Conservation (phyloP, 2,113 vertebrate genomes). For the Gavia stellata region DNA sequence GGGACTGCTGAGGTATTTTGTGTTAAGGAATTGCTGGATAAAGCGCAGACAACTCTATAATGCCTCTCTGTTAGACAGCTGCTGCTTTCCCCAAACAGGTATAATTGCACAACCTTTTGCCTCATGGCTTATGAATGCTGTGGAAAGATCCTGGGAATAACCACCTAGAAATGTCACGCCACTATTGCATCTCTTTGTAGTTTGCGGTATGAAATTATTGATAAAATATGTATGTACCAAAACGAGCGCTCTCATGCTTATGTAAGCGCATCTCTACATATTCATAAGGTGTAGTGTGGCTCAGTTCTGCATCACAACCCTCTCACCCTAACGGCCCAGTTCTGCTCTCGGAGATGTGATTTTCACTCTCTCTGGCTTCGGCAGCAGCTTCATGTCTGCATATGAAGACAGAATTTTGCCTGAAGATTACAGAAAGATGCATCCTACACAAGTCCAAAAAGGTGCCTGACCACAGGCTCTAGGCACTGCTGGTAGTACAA, state of each 20-base stretch:
- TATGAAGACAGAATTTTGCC: not conserved
- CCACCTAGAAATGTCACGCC: not conserved
- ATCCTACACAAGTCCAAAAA: not conserved
- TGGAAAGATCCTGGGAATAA: not conserved
- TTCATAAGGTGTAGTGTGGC: not conserved
- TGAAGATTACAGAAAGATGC: not conserved
- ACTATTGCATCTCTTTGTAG: not conserved
- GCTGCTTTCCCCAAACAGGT: not conserved
- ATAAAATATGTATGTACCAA: constrained; percentile 54
- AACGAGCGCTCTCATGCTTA: constrained; percentile 38
- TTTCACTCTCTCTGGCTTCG: not conserved
- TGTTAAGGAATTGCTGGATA: not conserved
- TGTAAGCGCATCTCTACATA: constrained; percentile 7
- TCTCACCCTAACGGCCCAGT: not conserved
- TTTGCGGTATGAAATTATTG: not conserved
- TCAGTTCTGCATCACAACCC: not conserved
- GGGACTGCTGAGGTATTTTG: not conserved
- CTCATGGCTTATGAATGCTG: not conserved
- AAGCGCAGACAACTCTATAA: not conserved
- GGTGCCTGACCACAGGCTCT: not conserved
- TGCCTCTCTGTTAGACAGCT: not conserved
- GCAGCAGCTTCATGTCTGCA: not conserved
- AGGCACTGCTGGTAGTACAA: not conserved
- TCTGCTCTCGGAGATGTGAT: not conserved
- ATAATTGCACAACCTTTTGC: not conserved